Evolutionary conservation across 2,888 invertebrate genomes (phyloP).

Genomic region (Eupelmus urozonus): DNA sequence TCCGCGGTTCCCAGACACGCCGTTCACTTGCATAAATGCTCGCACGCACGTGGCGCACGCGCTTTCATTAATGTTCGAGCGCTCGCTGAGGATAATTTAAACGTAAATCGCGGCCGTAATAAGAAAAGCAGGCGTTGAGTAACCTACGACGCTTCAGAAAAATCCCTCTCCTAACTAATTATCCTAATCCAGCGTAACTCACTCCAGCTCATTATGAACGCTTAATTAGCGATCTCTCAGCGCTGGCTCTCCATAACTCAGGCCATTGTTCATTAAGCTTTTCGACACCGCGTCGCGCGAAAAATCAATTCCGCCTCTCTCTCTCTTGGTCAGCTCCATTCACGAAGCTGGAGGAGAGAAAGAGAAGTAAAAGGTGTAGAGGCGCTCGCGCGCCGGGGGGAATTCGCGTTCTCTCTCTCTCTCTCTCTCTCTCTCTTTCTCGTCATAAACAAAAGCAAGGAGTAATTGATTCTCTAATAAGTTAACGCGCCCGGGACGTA

Average conservation of each 20-base stretch:
- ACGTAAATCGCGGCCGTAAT: no score
- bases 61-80: no score
- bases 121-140: no score
- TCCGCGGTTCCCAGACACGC: no score
- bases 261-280: conserved; percentile 31
- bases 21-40: no score
- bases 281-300: conserved; percentile 13
- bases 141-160: no score
- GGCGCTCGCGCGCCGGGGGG: conserved; percentile 23
- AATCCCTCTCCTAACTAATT: no score
- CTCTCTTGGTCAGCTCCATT: no score
- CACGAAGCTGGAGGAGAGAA: neutral
- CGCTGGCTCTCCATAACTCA: conserved; percentile 20
- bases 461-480: conserved; percentile 78
- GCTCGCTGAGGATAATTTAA: no score
- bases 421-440: conserved; percentile 74
- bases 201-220: neutral
- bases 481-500: conserved; percentile 74
- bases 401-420: conserved; percentile 67
- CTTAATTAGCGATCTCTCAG: neutral
- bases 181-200: neutral
- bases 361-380: conserved; percentile 1
- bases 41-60: no score
- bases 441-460: conserved; percentile 77
- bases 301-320: conserved; percentile 11